Evolutionary conservation across 2,888 invertebrate species (phyloP), one percentile per base, ranked within the genome.

Genomic region (Gari tellinella): DNA sequence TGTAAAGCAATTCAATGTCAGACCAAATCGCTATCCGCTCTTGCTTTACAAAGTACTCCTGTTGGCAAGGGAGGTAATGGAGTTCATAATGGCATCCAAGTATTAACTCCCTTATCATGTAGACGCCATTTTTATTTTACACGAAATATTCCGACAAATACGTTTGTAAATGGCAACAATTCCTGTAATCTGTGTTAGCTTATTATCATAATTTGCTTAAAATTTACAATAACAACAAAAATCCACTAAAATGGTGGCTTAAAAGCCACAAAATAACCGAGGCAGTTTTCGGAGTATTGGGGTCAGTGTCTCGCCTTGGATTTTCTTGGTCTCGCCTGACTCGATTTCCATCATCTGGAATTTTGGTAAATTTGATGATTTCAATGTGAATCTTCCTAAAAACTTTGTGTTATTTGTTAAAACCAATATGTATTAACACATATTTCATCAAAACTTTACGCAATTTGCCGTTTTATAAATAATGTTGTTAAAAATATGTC

Each of bases 301-400:
- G 76, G 70, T 67, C 76, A 72, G 55, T 76, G 76, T 76, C 76
- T 76, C 76, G 76, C 76, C 76, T 76, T 58, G 48, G 48, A 63
- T 62, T 46, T 49, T 43, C 64, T 72, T 73, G 62, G 78, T 78
- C 73, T 78, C 78, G 73, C 78, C 73, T 74, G 77, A 66, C 58
- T 69, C 43, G n/a, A 8, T 41, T 31, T 48, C 25, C 31, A 55
- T 40, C n/a, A 31, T 31, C 10, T 10, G 4, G 31, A 10, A 31
- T 31, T 31, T 31, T 31, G 31, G 31, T 31, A 31, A 31, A 7
- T 31, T 31, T 4, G 10, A 31, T 31, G 31, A 10, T 31, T 7
- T 31, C 4, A 31, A 7, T 31, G 31, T 31, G 5, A 31, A 31
- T 31, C 10, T 10, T 31, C 10, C 31, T 10, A 31, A 31, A 7